Conservation (phyloP, 2,888 invertebrate genomes). For the Chaitophorus viminalis region DNA sequence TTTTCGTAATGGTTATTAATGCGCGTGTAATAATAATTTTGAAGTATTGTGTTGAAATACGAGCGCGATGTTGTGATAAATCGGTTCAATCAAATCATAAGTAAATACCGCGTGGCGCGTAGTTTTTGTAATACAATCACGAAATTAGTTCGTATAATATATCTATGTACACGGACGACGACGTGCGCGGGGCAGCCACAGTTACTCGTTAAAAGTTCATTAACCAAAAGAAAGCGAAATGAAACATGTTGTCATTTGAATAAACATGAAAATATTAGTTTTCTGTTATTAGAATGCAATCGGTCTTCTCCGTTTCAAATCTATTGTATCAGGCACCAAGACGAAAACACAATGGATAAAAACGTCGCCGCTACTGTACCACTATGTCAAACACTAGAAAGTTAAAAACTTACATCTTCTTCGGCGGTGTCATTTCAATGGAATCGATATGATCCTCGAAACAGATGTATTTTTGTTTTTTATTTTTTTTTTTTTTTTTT, state of each 20-base stretch:
- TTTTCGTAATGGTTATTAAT: too few relatives aligned
- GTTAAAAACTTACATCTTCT: constrained; percentile 9
- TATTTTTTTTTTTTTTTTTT: too few relatives aligned
- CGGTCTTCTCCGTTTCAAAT: constrained; percentile 43
- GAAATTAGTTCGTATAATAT: not conserved
- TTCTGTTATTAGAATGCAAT: constrained; percentile 48
- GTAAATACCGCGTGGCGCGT: not conserved
- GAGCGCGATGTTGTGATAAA: not conserved
- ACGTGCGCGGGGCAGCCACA: too few relatives aligned
- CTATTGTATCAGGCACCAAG: constrained; percentile 34
- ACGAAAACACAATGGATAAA: constrained; percentile 5
- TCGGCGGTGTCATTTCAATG: constrained; percentile 10
- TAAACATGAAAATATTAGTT: constrained; percentile 31
- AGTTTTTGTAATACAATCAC: constrained; percentile 18
- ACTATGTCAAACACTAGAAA: constrained; percentile 17
- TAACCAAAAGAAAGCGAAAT: constrained; percentile 46
- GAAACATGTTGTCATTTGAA: constrained; percentile 36
- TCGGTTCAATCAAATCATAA: not conserved
- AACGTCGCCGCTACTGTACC: not conserved
- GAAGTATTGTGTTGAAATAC: constrained; percentile 14
- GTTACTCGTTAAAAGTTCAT: constrained; percentile 41
- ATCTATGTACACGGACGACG: not conserved
- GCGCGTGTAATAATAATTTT: not conserved
- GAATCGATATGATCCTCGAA: not conserved
- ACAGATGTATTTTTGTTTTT: not conserved